Evolutionary conservation across 1,140 invertebrate genomes (phyloP), one percentile per base, ranked within the genome.

Genomic region (Lordiphosa mommai): DNA sequence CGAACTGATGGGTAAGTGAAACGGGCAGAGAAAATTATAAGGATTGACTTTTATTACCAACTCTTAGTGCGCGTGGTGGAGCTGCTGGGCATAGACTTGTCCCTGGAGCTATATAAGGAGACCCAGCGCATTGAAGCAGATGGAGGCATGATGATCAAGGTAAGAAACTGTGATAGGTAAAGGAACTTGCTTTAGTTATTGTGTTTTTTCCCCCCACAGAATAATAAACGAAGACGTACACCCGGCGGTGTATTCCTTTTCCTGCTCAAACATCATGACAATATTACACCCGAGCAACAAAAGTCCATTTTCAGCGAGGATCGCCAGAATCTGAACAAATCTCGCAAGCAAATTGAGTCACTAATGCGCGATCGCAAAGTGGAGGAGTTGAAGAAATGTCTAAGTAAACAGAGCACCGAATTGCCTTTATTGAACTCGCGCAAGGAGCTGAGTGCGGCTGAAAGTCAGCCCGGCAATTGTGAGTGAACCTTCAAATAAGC

Each of bases 161-260:
- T 94, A 89, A 90, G 38, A 7, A 6, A 27, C 23, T 7, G n/a
- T n/a, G n/a, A n/a, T 56, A 29, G 6, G 1, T 0, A 12, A 16
- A 59, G 1, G 12, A 27, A 1, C 2, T 12, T 7, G 6, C 8
- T 30, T 30, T 0, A 34, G 14, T 69, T 3, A 13, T 5, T 32
- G 17, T 12, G 8, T 8, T 7, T 37, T 9, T 13, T 41, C 7
- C 0, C 7, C 63, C 84, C 89, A 27, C 68, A 95, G 94, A 95
- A 96, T 91, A 94, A 94, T 49, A 93, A 91, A 27, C 91, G 95
- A 49, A 91, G 95, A 58, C 91, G 96, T 76, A 96, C 95, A 13
- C 92, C 95, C 0, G 96, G 96, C 3, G 96, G 96, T 36, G 92
- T 96, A 56, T 97, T 94, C 88, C 90, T 97, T 6, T 95, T 94